phyloP scores from a whole-genome alignment of 2,888 invertebrate species.

The Sminthurides aquaticus region DNA sequence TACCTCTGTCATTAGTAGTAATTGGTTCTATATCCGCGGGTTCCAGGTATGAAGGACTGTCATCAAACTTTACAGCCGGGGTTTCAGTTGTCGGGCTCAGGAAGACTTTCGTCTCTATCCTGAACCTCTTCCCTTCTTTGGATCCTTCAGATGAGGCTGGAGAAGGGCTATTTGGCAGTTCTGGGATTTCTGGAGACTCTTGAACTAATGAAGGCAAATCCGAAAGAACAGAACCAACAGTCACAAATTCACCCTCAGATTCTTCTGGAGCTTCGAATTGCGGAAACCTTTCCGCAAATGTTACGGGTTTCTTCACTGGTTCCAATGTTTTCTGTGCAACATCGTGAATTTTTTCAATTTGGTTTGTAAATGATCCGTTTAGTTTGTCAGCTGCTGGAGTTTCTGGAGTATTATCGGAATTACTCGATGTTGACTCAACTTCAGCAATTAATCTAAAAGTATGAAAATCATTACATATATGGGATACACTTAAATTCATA shows the following conservation, averaged over 20 bases:
- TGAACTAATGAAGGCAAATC: too few species aligned
- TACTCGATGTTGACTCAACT: too few species aligned
- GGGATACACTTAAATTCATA: too few species aligned
- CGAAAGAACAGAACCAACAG: not conserved
- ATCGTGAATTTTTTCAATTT: not conserved
- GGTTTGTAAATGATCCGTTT: not conserved
- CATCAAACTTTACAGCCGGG: not conserved
- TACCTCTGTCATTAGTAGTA: not conserved
- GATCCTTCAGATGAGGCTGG: not conserved
- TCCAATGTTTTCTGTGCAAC: not conserved
- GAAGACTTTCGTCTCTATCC: not conserved
- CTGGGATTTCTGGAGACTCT: not conserved
- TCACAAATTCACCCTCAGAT: not conserved
- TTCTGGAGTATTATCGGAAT: not conserved
- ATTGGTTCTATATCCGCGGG: not conserved
- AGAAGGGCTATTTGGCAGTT: not conserved
- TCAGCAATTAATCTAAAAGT: not conserved
- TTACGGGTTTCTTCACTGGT: not conserved
- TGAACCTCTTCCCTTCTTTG: not conserved
- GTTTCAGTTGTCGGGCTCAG: not conserved
- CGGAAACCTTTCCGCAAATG: not conserved
- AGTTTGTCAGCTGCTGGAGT: not conserved
- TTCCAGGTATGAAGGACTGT: not conserved
- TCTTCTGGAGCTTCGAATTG: not conserved
- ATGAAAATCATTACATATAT: too few species aligned